phyloP scores from a whole-genome alignment of 2,797 vertebrate species.

The Danio choprae region DNA sequence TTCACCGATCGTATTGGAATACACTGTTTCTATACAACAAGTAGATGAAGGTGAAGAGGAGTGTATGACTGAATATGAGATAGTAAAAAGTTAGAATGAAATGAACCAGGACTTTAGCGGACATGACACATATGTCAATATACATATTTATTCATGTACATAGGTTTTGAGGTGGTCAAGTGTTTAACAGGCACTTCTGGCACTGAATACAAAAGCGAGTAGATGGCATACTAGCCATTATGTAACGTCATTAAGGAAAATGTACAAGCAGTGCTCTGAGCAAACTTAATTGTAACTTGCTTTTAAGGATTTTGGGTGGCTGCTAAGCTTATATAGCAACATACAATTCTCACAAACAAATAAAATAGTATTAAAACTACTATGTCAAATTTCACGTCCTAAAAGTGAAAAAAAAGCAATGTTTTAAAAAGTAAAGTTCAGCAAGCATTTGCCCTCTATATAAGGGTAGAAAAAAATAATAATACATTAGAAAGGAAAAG shows the following conservation, averaged over 20 bases:
- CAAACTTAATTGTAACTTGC: neutral
- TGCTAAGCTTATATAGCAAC: neutral
- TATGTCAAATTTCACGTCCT: no score
- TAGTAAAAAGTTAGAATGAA: slow-evolving; percentile 13
- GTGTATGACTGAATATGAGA: slow-evolving; percentile 27
- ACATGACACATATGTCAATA: neutral
- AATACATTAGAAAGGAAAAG: no score
- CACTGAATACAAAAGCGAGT: neutral
- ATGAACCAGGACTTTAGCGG: neutral
- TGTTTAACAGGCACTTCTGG: slow-evolving; percentile 4
- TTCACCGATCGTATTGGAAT: slow-evolving; percentile 32
- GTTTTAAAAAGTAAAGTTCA: no score
- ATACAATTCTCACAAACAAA: neutral
- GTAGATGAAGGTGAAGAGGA: slow-evolving; percentile 15
- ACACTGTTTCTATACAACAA: slow-evolving; percentile 27
- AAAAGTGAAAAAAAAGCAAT: no score
- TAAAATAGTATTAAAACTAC: neutral
- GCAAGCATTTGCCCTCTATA: no score
- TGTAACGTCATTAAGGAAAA: neutral
- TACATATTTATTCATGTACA: neutral
- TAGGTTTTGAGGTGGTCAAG: neutral
- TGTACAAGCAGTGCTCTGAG: neutral
- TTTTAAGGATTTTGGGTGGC: neutral
- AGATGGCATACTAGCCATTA: neutral
- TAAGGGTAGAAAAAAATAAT: no score